Percentiles rank a stretch among this genome's conserved stretches.
phyloP scores from a whole-genome alignment of 2,888 invertebrate species.

The Pristionchus mayeri region DNA sequence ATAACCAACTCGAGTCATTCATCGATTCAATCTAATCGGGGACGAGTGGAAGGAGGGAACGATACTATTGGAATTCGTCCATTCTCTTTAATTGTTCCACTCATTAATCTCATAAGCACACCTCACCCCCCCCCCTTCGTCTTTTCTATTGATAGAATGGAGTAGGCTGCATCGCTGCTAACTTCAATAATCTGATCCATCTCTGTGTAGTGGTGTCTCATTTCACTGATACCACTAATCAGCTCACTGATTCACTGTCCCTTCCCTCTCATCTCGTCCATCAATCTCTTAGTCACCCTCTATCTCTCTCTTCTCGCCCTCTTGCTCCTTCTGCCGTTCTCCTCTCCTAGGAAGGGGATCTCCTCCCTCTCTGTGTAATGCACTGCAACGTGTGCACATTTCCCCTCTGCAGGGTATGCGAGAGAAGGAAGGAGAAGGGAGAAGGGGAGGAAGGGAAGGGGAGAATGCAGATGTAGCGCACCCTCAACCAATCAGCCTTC shows the following conservation, averaged over 20 bases:
- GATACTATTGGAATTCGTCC: not conserved
- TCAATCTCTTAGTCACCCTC: slow-evolving; percentile 33
- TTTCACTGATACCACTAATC: not conserved
- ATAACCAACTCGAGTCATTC: slow-evolving; percentile 18
- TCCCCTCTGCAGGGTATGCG: slow-evolving; percentile 5
- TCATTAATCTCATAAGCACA: slow-evolving; percentile 42
- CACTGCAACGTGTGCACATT: slow-evolving; percentile 38
- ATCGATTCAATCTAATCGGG: slow-evolving; percentile 2
- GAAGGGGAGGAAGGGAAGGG: not conserved
- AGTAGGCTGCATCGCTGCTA: not conserved
- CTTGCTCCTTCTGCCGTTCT: slow-evolving; percentile 1
- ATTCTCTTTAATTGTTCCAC: slow-evolving; percentile 30
- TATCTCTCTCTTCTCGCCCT: not conserved
- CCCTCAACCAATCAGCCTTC: not conserved
- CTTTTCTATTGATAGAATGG: not conserved
- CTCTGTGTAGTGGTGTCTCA: not conserved
- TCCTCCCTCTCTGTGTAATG: slow-evolving; percentile 30
- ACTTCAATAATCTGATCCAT: not conserved
- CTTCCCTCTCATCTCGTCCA: not conserved
- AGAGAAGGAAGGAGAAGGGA: not conserved
- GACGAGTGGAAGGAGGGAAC: not conserved
- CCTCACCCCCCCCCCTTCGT: slow-evolving; percentile 1
- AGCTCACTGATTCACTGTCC: not conserved
- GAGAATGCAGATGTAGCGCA: not conserved
- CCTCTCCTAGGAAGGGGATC: slow-evolving; percentile 32